Evolutionary conservation across 2,797 vertebrate species (phyloP), one percentile per base, ranked within the genome.

Genomic region (Argentina silus): DNA sequence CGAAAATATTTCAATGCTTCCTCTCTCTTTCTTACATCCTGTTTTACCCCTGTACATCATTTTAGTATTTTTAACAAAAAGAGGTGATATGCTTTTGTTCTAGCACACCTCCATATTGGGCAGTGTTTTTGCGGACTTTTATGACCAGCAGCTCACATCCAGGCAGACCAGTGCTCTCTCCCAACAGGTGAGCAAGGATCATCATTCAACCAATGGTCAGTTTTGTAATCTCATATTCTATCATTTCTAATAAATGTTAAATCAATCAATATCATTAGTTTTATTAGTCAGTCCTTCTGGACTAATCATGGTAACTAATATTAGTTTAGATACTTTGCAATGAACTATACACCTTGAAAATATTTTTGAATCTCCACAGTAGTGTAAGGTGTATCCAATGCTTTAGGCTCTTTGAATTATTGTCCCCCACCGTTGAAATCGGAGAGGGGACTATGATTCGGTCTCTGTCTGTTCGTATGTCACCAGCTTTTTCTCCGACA

Each of bases 141-240:
- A 96, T 69, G 97, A 98, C 89, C 97, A 98, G 93, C 97, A 97
- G 95, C 93, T 98, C 88, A 94, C 95, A 6, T 94, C 95, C 86
- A 92, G 96, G 84, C 96, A 97, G 90, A 95, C 96, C 81, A 97
- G 96, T 70, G 96, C 95, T 60, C 95, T 98, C 84, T 97, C 97
- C 83, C 96, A 96, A 76, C 97, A 98, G 96, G 96, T 98, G 92
- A 91, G 66, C 51, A 15, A 12, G 11, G 15, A 8, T 1, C 6
- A 47, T 7, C 36, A 14, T 6, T 44, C 60, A 9, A 6, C 23
- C 27, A 36, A 36, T 36, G 1, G 27, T 36, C 27, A 36, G 27
- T 36, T 36, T 36, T 36, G 27, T 36, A 36, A 36, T 36, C 27
- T 36, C 27, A 36, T 36, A 36, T 2, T 36, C 2, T 36, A 36